Evolutionary conservation across 2,888 invertebrate species (phyloP).

Genomic region (Pheosia gnoma): DNA sequence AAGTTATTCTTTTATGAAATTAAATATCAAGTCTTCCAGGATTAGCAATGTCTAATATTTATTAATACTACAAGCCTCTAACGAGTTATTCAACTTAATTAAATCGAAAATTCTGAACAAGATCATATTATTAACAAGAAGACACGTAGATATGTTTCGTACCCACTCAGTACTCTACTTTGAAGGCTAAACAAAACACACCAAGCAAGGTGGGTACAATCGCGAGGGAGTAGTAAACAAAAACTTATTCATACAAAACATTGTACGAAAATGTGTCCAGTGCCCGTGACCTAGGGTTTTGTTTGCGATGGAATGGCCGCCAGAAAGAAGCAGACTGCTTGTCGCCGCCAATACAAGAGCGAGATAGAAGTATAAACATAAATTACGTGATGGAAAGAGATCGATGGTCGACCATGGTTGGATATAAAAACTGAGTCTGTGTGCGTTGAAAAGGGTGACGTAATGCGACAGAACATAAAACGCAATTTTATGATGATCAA

Average conservation of each 20-base stretch:
- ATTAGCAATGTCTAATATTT: constrained; percentile 10
- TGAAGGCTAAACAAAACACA: constrained; percentile 49
- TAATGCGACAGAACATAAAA: constrained; percentile 60
- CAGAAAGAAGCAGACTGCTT: constrained; percentile 79
- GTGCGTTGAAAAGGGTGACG: constrained; percentile 60
- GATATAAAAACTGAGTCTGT: constrained; percentile 63
- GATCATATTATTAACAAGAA: constrained; percentile 14
- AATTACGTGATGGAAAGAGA: constrained; percentile 61
- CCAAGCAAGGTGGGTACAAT: constrained; percentile 45
- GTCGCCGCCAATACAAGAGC: constrained; percentile 75
- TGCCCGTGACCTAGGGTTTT: constrained; percentile 76
- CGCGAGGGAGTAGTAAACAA: constrained; percentile 44
- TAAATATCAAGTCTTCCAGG: constrained; percentile 5
- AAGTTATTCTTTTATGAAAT: constrained; percentile 9
- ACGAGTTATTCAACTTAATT: constrained; percentile 10
- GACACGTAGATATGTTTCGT: constrained; percentile 2
- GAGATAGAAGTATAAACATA: constrained; percentile 58
- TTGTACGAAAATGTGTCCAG: constrained; percentile 73
- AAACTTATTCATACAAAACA: constrained; percentile 44
- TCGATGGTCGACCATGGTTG: constrained; percentile 53
- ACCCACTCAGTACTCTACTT: constrained; percentile 47
- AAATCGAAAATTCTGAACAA: constrained; percentile 5
- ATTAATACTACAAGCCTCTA: constrained; percentile 7
- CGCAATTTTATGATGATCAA: constrained; percentile 62
- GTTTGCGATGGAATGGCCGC: constrained; percentile 70